These are phyloP conservation scores for Eleutherodactylus coqui DNA, from an alignment of 2,797 vertebrate genomes.

Conservation along the genomic window DNA sequence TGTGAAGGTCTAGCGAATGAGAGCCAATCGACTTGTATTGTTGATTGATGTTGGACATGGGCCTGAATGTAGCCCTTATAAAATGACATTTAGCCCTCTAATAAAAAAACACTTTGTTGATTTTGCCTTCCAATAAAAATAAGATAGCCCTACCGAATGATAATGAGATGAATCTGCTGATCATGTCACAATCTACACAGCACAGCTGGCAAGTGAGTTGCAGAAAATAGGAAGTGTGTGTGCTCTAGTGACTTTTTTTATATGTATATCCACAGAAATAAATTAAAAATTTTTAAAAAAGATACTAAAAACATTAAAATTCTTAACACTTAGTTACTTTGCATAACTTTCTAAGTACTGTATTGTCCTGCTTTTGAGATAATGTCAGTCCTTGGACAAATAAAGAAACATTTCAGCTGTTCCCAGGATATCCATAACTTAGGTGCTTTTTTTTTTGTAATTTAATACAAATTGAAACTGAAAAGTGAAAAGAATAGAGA, in stretches of 20 bases:
- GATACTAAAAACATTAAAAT: neutral
- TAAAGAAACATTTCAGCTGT: neutral
- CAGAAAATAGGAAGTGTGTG: neutral
- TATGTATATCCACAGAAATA: neutral
- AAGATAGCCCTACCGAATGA: too few species aligned
- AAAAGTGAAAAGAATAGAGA: slow-evolving; percentile 47
- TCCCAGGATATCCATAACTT: slow-evolving; percentile 2
- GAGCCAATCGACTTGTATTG: too few species aligned
- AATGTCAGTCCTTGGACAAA: neutral
- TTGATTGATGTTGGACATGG: too few species aligned
- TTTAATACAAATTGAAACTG: neutral
- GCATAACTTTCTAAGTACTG: neutral
- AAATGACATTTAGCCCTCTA: too few species aligned
- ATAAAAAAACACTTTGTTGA: too few species aligned
- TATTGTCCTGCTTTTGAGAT: neutral
- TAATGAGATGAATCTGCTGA: too few species aligned
- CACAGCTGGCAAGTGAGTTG: neutral
- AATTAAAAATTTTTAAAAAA: too few species aligned
- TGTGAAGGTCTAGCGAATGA: too few species aligned
- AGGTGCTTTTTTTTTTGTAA: slow-evolving; percentile 4
- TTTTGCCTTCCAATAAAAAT: too few species aligned
- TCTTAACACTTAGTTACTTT: neutral
- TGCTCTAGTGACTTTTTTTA: neutral
- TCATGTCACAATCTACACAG: neutral
- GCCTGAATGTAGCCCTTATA: too few species aligned